These are phyloP conservation scores for Thamnaconus septentrionalis DNA, from an alignment of 2,113 vertebrate species.

Conservation along the genomic window DNA sequence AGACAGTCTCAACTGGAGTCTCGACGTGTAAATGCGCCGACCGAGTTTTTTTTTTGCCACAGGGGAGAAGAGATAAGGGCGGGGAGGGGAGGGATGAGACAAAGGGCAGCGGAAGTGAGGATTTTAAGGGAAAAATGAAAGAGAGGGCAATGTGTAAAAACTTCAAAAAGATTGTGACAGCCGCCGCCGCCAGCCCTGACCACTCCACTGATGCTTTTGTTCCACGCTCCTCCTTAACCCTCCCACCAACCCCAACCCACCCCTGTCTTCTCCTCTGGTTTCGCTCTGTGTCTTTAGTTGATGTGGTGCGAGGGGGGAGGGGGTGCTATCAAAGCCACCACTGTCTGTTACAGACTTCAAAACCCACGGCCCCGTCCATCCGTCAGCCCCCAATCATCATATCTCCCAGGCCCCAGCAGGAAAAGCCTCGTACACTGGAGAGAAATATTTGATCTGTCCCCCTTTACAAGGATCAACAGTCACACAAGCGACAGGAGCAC, in stretches of 20 bases:
- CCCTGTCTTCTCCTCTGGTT: conserved; percentile 36
- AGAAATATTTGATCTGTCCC: conserved; percentile 83
- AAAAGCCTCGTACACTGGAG: conserved; percentile 71
- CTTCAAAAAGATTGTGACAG: conserved; percentile 76
- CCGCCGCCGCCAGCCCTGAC: conserved; percentile 71
- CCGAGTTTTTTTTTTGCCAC: conserved; percentile 16
- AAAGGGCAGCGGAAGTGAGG: conserved; percentile 23
- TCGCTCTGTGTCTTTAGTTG: conserved; percentile 73
- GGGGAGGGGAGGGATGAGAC: conserved; percentile 26
- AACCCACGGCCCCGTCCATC: conserved; percentile 66
- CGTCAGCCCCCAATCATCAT: conserved; percentile 79
- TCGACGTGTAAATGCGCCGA: conserved; percentile 29
- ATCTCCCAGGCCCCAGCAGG: conserved; percentile 69
- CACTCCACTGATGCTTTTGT: conserved; percentile 78
- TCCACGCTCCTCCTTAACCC: conserved; percentile 48
- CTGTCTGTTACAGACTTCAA: conserved; percentile 80
- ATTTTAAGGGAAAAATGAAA: conserved; percentile 31
- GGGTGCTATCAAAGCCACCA: conserved; percentile 75
- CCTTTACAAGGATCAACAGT: conserved; percentile 77
- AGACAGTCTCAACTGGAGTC: conserved; percentile 24
- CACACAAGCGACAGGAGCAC: conserved; percentile 61
- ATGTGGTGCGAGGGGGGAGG: conserved; percentile 61
- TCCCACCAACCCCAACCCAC: conserved; percentile 24
- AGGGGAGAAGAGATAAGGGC: conserved; percentile 18
- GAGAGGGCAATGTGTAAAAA: conserved; percentile 58